Base-by-base conservation (phyloP, 2,797 vertebrate species). In the Enteromius fasciolatus region DNA sequence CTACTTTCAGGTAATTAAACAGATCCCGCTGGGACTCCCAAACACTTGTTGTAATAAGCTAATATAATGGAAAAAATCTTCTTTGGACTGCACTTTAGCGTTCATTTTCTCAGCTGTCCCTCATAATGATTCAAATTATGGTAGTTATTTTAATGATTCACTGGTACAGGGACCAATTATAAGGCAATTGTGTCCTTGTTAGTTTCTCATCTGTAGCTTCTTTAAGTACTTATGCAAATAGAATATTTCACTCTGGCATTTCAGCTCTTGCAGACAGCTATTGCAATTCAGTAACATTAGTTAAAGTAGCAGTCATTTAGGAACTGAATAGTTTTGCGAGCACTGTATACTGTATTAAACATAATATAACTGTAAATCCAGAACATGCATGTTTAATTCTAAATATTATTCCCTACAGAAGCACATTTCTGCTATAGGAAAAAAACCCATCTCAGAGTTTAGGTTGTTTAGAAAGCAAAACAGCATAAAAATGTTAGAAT, bases 121-220 rank as follows among this genome's bases (percentile, higher is more conserved):
- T 78, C 61, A 78, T n/a, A 78, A 36, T 64, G 18, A 78, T 41
- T 14, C 28, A 33, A 66, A 78, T 25, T 52, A 4, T 64, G 59
- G 57, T 48, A 77, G 75, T 77, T 63, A 64, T 64, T 64, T 77
- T 44, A 77, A 77, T 64, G 41, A 48, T 64, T 64, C 59, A 48
- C 75, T 64, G 17, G 75, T 33, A 33, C 33, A 33, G 41, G 41
- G 59, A 50, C 11, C 25, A 33, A 78, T 77, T 50, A 66, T n/a
- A 77, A 64, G 28, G 44, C 76, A 36, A 12, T 76, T n/a, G 75
- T 44, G 17, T 20, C 39, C 39, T 46, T 28, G 39, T 46, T 76
- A 46, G 57, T 33, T 77, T 64, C 59, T 77, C 59, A 46, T 63
- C 17, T 77, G 74, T 63, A 41, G 39, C 25, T 64, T 48, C 25